phyloP scores from a whole-genome alignment of 1,140 invertebrate genomes.

The Euschistus heros region DNA sequence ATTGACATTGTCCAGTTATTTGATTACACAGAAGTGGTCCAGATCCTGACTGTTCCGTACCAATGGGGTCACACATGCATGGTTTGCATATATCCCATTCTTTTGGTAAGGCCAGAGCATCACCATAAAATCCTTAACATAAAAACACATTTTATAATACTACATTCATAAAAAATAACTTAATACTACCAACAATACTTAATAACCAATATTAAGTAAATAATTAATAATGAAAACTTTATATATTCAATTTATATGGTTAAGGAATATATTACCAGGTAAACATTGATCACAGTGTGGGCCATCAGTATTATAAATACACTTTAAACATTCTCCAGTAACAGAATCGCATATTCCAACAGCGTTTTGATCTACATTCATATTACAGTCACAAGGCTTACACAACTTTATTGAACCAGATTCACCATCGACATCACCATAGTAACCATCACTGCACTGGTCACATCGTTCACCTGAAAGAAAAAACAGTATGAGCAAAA shows the following conservation, averaged over 20 bases:
- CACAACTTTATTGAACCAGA: slow-evolving; percentile 58
- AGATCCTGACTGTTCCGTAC: slow-evolving; percentile 58
- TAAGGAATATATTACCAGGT: slow-evolving; percentile 44
- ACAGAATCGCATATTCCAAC: slow-evolving; percentile 88
- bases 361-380: slow-evolving; percentile 89
- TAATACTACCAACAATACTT: no score
- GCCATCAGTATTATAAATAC: slow-evolving; percentile 93
- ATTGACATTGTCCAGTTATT: slow-evolving; percentile 71
- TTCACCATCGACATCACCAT: slow-evolving; percentile 60
- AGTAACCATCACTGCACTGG: slow-evolving; percentile 89
- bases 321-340: slow-evolving; percentile 91
- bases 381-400: slow-evolving; percentile 82
- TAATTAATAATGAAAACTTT: no score
- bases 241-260: no score
- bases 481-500: not conserved
- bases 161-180: no score
- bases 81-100: slow-evolving; percentile 83
- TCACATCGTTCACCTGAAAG: slow-evolving; percentile 74
- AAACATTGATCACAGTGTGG: slow-evolving; percentile 79
- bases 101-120: slow-evolving; percentile 57
- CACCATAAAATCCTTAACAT: slow-evolving; percentile 64
- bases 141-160: no score
- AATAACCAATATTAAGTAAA: no score
- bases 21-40: slow-evolving; percentile 70
- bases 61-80: slow-evolving; percentile 71